These are phyloP conservation scores for Antheraea pernyi DNA, from an alignment of 1,140 invertebrate genomes.

Conservation along the genomic window DNA sequence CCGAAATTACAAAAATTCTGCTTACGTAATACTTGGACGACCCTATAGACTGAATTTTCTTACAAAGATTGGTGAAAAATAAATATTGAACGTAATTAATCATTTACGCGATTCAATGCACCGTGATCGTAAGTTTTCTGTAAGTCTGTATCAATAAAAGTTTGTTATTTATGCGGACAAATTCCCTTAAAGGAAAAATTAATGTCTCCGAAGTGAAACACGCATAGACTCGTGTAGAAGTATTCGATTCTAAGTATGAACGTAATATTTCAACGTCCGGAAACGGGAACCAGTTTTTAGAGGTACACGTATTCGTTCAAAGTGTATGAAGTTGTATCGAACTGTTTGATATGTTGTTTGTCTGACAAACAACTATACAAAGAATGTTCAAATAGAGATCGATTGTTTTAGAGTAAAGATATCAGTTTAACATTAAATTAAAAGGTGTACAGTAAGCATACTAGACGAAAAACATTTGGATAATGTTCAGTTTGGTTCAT, in stretches of 20 bases:
- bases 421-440: too few relatives aligned
- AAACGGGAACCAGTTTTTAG: background rate
- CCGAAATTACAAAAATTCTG: too few relatives aligned
- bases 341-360: constrained; percentile 2
- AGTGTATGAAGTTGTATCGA: constrained; percentile 4
- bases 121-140: too few relatives aligned
- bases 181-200: background rate
- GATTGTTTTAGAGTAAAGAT: background rate
- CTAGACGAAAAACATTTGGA: too few relatives aligned
- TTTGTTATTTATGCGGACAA: background rate
- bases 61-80: too few relatives aligned
- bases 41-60: too few relatives aligned
- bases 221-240: background rate
- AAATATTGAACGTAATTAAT: too few relatives aligned
- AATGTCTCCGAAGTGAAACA: background rate
- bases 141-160: background rate
- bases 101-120: too few relatives aligned
- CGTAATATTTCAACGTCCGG: background rate
- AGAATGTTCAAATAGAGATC: background rate
- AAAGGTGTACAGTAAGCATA: too few relatives aligned
- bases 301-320: background rate
- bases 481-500: too few relatives aligned
- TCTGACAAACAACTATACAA: background rate
- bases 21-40: too few relatives aligned
- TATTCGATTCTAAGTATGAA: background rate